Evolutionary conservation across 2,113 vertebrate species (phyloP).

Genomic region (Channa argus): DNA sequence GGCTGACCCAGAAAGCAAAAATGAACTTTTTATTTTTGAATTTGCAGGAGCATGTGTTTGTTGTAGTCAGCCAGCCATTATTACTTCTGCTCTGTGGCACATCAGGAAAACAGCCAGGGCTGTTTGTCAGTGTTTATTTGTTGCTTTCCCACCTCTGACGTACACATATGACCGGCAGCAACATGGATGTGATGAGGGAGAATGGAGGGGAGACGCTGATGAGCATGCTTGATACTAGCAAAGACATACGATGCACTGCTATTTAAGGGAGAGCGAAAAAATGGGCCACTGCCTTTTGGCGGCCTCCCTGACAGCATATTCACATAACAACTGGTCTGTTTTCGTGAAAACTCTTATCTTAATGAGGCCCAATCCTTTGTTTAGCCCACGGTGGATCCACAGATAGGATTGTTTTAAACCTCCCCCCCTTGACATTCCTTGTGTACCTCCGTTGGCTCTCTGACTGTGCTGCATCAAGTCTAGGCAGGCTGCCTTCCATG

Average conservation of each 20-base stretch:
- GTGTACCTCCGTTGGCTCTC: constrained; percentile 48
- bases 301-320: constrained; percentile 50
- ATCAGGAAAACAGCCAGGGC: constrained; percentile 45
- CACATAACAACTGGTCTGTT: constrained; percentile 63
- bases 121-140: constrained; percentile 66
- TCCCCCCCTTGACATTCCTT: background rate
- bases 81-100: constrained; percentile 67
- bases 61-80: constrained; percentile 12
- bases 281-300: constrained; percentile 59
- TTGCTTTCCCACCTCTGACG: constrained; percentile 55
- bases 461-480: constrained; percentile 46
- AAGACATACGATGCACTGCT: constrained; percentile 41
- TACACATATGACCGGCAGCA: constrained; percentile 58
- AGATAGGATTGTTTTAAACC: constrained; percentile 75
- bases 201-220: constrained; percentile 19
- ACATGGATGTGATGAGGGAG: constrained; percentile 48
- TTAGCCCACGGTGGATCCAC: constrained; percentile 71
- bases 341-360: constrained; percentile 59
- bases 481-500: constrained; percentile 14
- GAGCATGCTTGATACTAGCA: constrained; percentile 41
- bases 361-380: constrained; percentile 77
- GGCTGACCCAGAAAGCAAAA: constrained; percentile 23
- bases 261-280: constrained; percentile 26
- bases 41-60: constrained; percentile 24
- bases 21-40: background rate